Conservation (phyloP, 2,888 invertebrate genomes). For the Geotrupes spiniger region DNA sequence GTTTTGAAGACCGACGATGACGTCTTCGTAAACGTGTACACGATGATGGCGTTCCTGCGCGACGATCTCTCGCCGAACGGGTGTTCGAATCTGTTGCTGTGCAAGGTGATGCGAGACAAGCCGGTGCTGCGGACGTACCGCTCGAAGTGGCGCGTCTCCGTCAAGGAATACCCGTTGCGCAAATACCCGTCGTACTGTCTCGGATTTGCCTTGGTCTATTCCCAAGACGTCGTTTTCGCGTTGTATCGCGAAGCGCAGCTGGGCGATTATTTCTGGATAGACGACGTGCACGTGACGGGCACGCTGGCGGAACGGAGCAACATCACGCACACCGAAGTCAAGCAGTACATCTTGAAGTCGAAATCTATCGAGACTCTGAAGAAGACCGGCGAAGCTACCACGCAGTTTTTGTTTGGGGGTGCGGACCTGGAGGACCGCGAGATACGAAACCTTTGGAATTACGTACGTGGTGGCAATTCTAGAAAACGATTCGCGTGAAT, state of each 20-base stretch:
- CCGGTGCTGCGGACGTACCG: not conserved
- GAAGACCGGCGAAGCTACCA: too few relatives aligned
- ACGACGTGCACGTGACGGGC: constrained; percentile 70
- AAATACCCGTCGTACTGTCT: constrained; percentile 75
- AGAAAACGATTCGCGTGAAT: too few relatives aligned
- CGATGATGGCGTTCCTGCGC: constrained; percentile 58
- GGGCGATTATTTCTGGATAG: constrained; percentile 35
- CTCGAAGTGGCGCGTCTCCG: constrained; percentile 26
- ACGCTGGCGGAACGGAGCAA: constrained; percentile 58
- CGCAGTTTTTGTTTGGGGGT: too few relatives aligned
- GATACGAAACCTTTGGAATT: too few relatives aligned
- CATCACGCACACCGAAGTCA: constrained; percentile 55
- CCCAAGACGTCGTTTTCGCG: constrained; percentile 55
- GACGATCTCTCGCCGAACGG: constrained; percentile 60
- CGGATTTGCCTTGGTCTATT: constrained; percentile 63
- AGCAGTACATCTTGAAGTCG: constrained; percentile 8
- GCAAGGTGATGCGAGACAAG: constrained; percentile 53
- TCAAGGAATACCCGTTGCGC: constrained; percentile 60
- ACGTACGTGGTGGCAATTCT: too few relatives aligned
- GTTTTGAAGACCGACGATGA: constrained; percentile 77
- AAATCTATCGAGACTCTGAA: not conserved
- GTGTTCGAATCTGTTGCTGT: constrained; percentile 61
- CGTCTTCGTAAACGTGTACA: constrained; percentile 68
- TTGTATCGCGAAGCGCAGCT: constrained; percentile 57
- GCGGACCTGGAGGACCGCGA: too few relatives aligned